phyloP scores from a whole-genome alignment of 1,140 invertebrate genomes.

The Trichonephila clavipes region DNA sequence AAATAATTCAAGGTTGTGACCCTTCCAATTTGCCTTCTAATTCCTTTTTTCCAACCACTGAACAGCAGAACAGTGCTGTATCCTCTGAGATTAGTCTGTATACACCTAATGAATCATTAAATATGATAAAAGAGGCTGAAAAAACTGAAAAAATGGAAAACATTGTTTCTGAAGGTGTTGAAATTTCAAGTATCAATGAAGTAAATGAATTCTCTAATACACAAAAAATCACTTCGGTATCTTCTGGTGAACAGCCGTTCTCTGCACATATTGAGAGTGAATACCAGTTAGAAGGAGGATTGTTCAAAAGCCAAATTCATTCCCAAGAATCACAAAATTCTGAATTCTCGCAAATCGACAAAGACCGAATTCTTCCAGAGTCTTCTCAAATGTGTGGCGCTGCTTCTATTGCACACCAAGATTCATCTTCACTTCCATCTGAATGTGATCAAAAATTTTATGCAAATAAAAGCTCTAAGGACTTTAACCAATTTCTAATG shows the following conservation, averaged over 20 bases:
- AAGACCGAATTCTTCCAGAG: background rate
- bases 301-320: background rate
- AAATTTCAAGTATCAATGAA: background rate
- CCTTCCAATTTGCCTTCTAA: constrained; percentile 56
- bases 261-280: background rate
- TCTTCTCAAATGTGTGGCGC: background rate
- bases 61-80: background rate
- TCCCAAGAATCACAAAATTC: background rate
- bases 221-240: background rate
- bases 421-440: background rate
- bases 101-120: background rate
- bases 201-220: background rate
- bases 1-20: constrained; percentile 58
- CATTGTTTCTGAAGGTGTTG: background rate
- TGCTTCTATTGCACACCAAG: background rate
- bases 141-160: background rate
- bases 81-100: constrained; percentile 68
- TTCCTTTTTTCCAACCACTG: constrained; percentile 10
- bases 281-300: background rate
- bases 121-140: background rate
- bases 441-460: background rate
- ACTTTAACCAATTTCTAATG: background rate
- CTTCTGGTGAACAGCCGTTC: background rate
- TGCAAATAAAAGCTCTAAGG: background rate
- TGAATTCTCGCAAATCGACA: background rate